A percentile compares a stretch with the other conserved stretches of the same genome.
Evolutionary conservation across 1,140 invertebrate genomes (phyloP).

Genomic region (Rhyzopertha dominica): DNA sequence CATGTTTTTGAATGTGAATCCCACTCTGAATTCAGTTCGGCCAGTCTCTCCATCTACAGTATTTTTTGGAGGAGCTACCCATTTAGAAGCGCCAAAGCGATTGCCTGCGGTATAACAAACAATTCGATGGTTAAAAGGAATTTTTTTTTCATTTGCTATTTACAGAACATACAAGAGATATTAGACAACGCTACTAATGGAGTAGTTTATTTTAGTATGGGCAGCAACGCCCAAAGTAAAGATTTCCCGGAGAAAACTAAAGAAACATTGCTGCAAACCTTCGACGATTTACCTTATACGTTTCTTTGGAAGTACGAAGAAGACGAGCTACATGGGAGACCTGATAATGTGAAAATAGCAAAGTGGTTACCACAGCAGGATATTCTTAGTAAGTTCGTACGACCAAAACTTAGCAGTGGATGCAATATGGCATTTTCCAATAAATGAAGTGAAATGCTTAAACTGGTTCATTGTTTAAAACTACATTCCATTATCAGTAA

Average conservation of each 20-base stretch:
- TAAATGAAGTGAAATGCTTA: no score
- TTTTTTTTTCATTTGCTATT: background rate
- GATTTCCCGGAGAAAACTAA: constrained; percentile 5
- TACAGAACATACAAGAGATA: no score
- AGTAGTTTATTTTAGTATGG: no score
- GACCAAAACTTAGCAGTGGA: no score
- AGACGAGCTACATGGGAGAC: constrained; percentile 46
- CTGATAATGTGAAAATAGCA: constrained; percentile 55
- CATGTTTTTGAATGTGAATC: constrained; percentile 45
- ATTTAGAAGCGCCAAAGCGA: constrained; percentile 41
- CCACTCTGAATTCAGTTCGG: constrained; percentile 49
- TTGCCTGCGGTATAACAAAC: constrained; percentile 35
- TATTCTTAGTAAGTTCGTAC: constrained; percentile 53
- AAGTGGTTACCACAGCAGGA: constrained; percentile 67
- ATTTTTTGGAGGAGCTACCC: constrained; percentile 48
- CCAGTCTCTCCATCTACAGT: constrained; percentile 43
- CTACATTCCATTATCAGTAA: no score
- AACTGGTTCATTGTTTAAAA: no score
- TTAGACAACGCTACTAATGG: no score
- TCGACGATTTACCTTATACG: constrained; percentile 53
- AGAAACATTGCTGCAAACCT: constrained; percentile 48
- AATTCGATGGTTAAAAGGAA: background rate
- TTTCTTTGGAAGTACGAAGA: constrained; percentile 63
- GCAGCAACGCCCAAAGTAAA: constrained; percentile 16
- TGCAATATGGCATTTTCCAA: no score